These are phyloP conservation scores for Myripristis murdjan DNA, from an alignment of 2,797 vertebrate species.

Conservation along the genomic window DNA sequence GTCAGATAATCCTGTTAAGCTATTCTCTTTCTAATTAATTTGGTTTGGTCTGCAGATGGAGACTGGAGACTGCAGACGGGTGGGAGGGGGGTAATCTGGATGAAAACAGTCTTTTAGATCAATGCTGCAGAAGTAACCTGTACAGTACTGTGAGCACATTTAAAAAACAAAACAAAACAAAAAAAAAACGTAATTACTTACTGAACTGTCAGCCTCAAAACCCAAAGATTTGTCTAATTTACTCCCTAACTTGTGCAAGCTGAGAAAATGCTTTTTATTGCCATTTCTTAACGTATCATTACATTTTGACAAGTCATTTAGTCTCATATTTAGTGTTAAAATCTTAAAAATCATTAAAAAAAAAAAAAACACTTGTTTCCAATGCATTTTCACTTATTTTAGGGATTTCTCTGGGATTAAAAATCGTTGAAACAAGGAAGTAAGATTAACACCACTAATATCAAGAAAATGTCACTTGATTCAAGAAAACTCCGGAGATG, in stretches of 20 bases:
- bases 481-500: too few relatives aligned
- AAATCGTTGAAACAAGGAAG: too few relatives aligned
- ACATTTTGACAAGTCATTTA: too few relatives aligned
- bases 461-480: too few relatives aligned
- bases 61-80: conserved; percentile 39
- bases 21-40: conserved; percentile 55
- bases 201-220: neutral
- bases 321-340: too few relatives aligned
- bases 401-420: too few relatives aligned
- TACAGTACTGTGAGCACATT: conserved; percentile 2
- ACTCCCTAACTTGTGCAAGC: neutral
- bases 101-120: conserved; percentile 3
- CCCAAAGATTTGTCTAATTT: neutral
- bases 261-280: neutral
- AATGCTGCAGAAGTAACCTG: neutral
- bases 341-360: too few relatives aligned
- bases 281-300: conserved; percentile 10
- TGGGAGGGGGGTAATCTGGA: neutral
- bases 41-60: conserved; percentile 68
- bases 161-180: neutral
- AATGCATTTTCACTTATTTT: too few relatives aligned
- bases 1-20: conserved; percentile 69
- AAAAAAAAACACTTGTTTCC: too few relatives aligned
- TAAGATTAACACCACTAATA: too few relatives aligned
- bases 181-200: too few relatives aligned